Conservation (phyloP, 92 coral and sea anemone genomes). For the Virgularia gustaviana region DNA sequence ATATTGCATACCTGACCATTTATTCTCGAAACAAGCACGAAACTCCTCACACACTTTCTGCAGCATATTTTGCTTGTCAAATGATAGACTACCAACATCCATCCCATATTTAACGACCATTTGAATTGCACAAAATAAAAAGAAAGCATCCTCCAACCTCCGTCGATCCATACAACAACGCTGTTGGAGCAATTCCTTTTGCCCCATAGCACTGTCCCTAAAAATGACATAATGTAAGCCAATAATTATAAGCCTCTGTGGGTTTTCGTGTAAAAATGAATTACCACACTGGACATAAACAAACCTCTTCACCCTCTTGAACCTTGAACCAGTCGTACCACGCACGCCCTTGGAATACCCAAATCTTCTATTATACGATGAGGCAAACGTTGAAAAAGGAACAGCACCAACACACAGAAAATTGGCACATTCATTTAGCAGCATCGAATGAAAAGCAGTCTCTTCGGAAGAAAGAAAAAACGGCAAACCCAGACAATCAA, state of each 20-base stretch:
- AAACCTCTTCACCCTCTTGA: neutral
- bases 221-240: too few relatives aligned
- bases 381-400: neutral
- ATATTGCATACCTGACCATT: neutral
- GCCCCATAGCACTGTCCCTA: neutral
- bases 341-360: too few relatives aligned
- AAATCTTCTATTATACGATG: neutral
- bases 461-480: neutral
- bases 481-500: neutral
- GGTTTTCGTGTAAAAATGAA: too few relatives aligned
- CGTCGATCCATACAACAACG: neutral
- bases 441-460: neutral
- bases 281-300: too few relatives aligned
- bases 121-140: neutral
- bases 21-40: neutral
- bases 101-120: neutral
- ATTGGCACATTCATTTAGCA: neutral
- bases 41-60: neutral
- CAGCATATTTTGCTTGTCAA: neutral
- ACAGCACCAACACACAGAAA: neutral
- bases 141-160: neutral
- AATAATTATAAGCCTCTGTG: too few relatives aligned
- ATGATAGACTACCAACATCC: neutral
- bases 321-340: neutral
- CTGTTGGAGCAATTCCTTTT: neutral